Evolutionary conservation across 2,888 invertebrate genomes (phyloP), one percentile per base, ranked within the genome.

Genomic region (Euplexia lucipara): DNA sequence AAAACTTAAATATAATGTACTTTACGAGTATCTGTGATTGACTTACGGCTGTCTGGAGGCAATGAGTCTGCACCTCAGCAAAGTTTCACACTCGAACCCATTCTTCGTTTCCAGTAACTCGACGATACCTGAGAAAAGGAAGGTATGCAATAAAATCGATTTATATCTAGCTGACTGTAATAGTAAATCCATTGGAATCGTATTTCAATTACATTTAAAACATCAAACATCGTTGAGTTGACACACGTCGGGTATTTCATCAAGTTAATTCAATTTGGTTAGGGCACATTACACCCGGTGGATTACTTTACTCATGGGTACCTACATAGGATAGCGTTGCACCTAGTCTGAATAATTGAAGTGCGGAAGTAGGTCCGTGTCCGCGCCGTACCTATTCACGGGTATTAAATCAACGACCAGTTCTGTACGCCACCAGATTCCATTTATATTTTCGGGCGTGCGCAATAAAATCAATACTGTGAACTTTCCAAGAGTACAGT

Each of bases 401-500:
- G 60, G 70, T 79, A 82, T 86, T 86, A 86, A 87, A 87, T 89
- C 86, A 89, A 85, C 80, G 86, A 80, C 79, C 82, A 86, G 82
- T 86, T 86, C 85, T 83, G 84, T 84, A 85, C 85, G 71, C 79
- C 76, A 80, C 75, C 84, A 84, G 83, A 87, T 86, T 85, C 88
- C 91, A 91, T 94, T 94, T 93, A 94, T 94, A 95, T 94, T 94
- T 95, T 92, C 88, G 94, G 94, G 92, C 92, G 91, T 82, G 93
- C 92, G 91, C 94, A 94, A 95, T 95, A 95, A 95, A 95, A 95
- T 95, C 95, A 94, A 95, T 95, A 95, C 94, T 86, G 92, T 90
- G 93, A 94, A 94, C 94, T 94, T 92, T 92, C 86, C 89, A 88
- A 84, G 89, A 91, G 95, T 94, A 91, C 95, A 94, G 85, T 95